Base-by-base conservation (phyloP, 2,113 vertebrate genomes). In the Brachyhypopomus occidentalis region DNA sequence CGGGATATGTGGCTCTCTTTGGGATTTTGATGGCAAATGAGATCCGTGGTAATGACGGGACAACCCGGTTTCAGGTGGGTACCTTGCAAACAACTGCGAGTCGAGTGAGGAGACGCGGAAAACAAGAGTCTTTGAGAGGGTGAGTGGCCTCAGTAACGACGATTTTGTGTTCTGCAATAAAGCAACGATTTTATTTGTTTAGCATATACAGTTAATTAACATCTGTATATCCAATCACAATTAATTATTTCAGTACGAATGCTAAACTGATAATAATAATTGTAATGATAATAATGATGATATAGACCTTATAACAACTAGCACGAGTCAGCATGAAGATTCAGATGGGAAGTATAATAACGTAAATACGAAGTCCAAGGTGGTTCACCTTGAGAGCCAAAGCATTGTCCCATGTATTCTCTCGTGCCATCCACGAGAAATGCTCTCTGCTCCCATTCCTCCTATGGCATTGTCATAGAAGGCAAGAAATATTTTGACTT, bases 101-200 rank as follows among this genome's bases (percentile, higher is more conserved):
- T 52, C 88, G 94, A 0, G 90, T 91, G 78, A 93, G 92, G 83
- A 79, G 93, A 86, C 87, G 92, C 83, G 94, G 94, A 87, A 92
- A 93, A 77, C 94, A 92, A 84, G 94, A 95, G 59, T 83, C 84
- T 0, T 89, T 95, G 3, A 88, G 92, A 82, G 95, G 95, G 95
- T 95, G 92, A 85, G 77, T 69, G 82, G 84, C 25, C 25, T 75
- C 14, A 3, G 9, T 52, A 52, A 52, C 45, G 30, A 52, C 1
- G 2, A 12, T 52, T 11, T 8, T 52, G 45, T 12, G 45, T 2
- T 52, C 8, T 11, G 9, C 45, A 52, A 14, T 52, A 52, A 52
- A 52, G 45, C 45, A 14, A 52, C 45, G 45, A 52, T 52, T 52
- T 14, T 52, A 11, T 52, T 52, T 52, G 12, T 14, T 52, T 52